phyloP scores from a whole-genome alignment of 2,797 vertebrate species.

The Rhinogobio ventralis region DNA sequence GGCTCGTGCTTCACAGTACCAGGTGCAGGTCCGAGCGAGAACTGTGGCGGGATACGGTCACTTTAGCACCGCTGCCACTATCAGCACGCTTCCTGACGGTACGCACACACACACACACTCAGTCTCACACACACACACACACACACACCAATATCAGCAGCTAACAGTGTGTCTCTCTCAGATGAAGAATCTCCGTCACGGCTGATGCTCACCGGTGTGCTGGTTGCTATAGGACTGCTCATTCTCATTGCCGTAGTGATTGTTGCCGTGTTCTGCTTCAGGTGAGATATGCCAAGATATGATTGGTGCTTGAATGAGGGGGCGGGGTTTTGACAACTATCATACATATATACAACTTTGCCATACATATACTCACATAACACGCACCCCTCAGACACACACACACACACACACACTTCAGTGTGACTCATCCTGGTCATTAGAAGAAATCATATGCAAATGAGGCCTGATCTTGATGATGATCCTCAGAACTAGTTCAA shows the following conservation, averaged over 20 bases:
- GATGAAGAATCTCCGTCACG: constrained; percentile 65
- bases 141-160: neutral
- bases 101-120: constrained; percentile 49
- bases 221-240: constrained; percentile 76
- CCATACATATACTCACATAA: neutral
- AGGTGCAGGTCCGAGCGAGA: constrained; percentile 83
- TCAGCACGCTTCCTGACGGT: constrained; percentile 80
- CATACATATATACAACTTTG: neutral
- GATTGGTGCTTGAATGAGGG: neutral
- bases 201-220: constrained; percentile 77
- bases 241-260: constrained; percentile 74
- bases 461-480: no score
- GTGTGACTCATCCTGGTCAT: no score
- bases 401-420: neutral
- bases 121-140: neutral
- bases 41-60: constrained; percentile 82
- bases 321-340: neutral
- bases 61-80: constrained; percentile 72
- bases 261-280: constrained; percentile 76
- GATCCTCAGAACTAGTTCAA: no score
- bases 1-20: constrained; percentile 73
- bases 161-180: neutral
- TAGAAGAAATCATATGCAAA: no score
- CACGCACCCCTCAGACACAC: neutral
- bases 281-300: constrained; percentile 70